phyloP scores from a whole-genome alignment of 2,113 vertebrate genomes.

The Pseudorectes ferrugineus region DNA sequence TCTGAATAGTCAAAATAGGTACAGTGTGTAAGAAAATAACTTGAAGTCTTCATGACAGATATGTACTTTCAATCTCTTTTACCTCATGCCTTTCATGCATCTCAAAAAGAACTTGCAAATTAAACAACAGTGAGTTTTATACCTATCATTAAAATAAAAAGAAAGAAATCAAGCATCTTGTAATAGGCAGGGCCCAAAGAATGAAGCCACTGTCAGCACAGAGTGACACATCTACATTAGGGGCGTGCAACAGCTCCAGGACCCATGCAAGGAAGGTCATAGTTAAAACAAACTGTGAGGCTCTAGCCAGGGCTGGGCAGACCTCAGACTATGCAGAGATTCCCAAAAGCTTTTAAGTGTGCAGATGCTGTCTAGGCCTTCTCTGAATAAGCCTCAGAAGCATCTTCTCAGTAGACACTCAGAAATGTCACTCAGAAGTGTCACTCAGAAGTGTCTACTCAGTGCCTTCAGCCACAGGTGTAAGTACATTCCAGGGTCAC shows the following conservation, averaged over 20 bases:
- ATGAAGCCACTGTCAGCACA: not conserved
- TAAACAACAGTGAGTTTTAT: not conserved
- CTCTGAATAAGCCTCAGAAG: not conserved
- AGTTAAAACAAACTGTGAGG: not conserved
- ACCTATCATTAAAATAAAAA: not conserved
- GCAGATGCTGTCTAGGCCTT: not conserved
- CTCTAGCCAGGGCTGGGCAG: not conserved
- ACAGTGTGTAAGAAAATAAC: not conserved
- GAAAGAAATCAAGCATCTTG: not conserved
- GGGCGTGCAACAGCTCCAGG: not conserved
- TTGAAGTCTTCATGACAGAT: not conserved
- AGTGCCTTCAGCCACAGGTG: not conserved
- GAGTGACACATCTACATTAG: not conserved
- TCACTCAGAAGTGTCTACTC: not conserved
- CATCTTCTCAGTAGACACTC: not conserved
- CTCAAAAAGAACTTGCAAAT: not conserved
- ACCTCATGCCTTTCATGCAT: not conserved
- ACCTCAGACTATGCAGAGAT: not conserved
- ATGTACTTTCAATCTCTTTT: not conserved
- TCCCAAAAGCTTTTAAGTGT: not conserved
- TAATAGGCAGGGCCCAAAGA: not conserved
- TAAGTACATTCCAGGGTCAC: not conserved
- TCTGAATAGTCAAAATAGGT: not conserved
- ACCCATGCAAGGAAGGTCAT: not conserved
- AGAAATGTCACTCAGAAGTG: not conserved